Percentiles rank a stretch among this genome's conserved stretches.
phyloP scores from a whole-genome alignment of 2,888 invertebrate species.

The Micoletzkya japonica region DNA sequence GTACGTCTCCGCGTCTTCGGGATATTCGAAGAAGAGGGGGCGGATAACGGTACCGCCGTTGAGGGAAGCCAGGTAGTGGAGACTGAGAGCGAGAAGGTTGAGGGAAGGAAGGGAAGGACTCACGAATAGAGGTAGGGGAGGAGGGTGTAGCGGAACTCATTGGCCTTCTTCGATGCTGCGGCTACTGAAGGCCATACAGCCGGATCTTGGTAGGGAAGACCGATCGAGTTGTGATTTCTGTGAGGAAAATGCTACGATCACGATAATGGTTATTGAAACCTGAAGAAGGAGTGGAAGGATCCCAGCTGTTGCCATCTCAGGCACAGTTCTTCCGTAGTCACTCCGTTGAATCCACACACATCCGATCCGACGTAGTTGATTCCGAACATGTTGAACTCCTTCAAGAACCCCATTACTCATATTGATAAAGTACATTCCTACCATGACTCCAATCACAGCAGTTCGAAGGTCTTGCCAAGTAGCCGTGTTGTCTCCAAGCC shows the following conservation, averaged over 20 bases:
- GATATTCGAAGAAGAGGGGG: slow-evolving; percentile 57
- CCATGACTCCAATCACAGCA: slow-evolving; percentile 48
- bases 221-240: slow-evolving; percentile 44
- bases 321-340: slow-evolving; percentile 69
- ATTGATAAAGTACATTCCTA: neutral
- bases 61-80: slow-evolving; percentile 49
- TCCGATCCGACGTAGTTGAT: slow-evolving; percentile 65
- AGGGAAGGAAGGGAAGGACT: neutral
- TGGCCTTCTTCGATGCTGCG: slow-evolving; percentile 43
- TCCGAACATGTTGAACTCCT: slow-evolving; percentile 64
- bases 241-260: neutral
- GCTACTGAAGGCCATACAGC: slow-evolving; percentile 52
- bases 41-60: slow-evolving; percentile 53
- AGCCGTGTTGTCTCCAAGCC: slow-evolving; percentile 82
- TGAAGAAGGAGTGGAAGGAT: slow-evolving; percentile 56
- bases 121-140: slow-evolving; percentile 51
- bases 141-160: slow-evolving; percentile 45
- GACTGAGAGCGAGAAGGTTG: slow-evolving; percentile 33
- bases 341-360: slow-evolving; percentile 67
- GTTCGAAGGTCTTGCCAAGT: slow-evolving; percentile 76
- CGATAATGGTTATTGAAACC: slow-evolving; percentile 29
- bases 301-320: slow-evolving; percentile 71
- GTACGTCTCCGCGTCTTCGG: slow-evolving; percentile 42
- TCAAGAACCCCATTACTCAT: neutral
- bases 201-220: slow-evolving; percentile 44